These are phyloP conservation scores for Polyommatus icarus DNA, from an alignment of 2,888 invertebrate species.

Conservation along the genomic window DNA sequence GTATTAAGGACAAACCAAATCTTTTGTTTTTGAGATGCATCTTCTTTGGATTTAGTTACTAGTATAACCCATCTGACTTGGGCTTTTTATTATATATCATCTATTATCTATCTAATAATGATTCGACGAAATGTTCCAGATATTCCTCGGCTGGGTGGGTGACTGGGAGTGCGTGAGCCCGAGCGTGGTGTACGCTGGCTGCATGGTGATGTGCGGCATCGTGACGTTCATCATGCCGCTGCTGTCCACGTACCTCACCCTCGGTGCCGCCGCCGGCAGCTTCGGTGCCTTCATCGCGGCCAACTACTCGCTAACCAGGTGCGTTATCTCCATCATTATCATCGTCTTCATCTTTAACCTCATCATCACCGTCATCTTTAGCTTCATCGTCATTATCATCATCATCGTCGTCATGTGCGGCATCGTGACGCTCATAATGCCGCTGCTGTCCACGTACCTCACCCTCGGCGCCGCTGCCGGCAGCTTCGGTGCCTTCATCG, in stretches of 20 bases:
- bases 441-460: constrained; percentile 79
- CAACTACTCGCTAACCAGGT: constrained; percentile 93
- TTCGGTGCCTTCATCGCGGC: constrained; percentile 95
- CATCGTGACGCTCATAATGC: constrained; percentile 83
- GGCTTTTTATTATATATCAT: background rate
- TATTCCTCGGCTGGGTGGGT: constrained; percentile 92
- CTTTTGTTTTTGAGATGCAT: too few relatives aligned
- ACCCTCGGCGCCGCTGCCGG: constrained; percentile 84
- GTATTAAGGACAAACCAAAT: too few relatives aligned
- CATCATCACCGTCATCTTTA: background rate
- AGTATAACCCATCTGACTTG: too few relatives aligned
- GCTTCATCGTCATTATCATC: background rate
- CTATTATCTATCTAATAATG: background rate
- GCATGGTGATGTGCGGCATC: constrained; percentile 87
- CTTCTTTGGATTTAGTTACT: too few relatives aligned
- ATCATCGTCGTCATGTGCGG: too few relatives aligned
- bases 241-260: constrained; percentile 74
- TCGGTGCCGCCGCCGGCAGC: constrained; percentile 85
- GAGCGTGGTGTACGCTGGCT: constrained; percentile 88
- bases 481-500: constrained; percentile 93
- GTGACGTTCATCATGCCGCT: constrained; percentile 85
- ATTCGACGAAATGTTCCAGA: constrained; percentile 67
- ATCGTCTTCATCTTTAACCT: background rate
- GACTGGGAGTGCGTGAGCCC: constrained; percentile 90
- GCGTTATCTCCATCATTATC: background rate